Conservation (phyloP, 2,797 vertebrate genomes). For the Micromesistius poutassou region DNA sequence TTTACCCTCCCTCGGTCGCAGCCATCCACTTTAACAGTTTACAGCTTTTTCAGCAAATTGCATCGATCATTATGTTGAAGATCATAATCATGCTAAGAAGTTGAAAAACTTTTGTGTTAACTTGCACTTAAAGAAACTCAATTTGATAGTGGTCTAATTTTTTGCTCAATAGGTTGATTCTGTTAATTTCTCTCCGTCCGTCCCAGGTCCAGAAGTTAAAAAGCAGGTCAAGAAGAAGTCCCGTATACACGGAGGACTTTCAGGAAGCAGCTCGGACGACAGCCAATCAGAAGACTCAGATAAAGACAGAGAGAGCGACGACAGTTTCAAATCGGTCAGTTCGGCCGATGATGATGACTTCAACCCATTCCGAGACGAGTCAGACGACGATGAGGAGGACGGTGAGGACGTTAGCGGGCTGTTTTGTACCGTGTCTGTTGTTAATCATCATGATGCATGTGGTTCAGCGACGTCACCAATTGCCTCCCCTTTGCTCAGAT, state of each 20-base stretch:
- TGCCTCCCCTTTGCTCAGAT: slow-evolving; percentile 67
- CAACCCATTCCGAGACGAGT: slow-evolving; percentile 96
- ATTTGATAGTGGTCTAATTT: background rate
- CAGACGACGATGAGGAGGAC: slow-evolving; percentile 90
- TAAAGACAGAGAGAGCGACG: slow-evolving; percentile 74
- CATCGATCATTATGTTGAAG: background rate
- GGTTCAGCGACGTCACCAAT: background rate
- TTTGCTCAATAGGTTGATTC: background rate
- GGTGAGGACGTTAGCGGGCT: slow-evolving; percentile 71
- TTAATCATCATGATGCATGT: background rate
- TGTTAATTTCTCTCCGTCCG: background rate
- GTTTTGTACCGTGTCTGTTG: too few species aligned
- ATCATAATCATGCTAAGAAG: background rate
- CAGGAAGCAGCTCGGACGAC: slow-evolving; percentile 92
- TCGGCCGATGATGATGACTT: slow-evolving; percentile 90
- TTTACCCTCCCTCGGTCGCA: too few species aligned
- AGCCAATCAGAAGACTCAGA: slow-evolving; percentile 82
- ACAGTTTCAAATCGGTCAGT: slow-evolving; percentile 92
- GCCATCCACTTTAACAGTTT: too few species aligned
- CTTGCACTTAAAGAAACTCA: background rate
- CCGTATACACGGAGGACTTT: slow-evolving; percentile 84
- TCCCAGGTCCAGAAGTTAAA: slow-evolving; percentile 80
- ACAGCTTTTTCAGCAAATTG: background rate
- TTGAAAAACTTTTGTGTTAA: background rate
- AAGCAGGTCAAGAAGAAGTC: slow-evolving; percentile 88